A percentile compares a stretch with the other conserved stretches of the same genome.
phyloP scores from a whole-genome alignment of 53 echinoderm and acorn worm genomes.

The Crossaster papposus region DNA sequence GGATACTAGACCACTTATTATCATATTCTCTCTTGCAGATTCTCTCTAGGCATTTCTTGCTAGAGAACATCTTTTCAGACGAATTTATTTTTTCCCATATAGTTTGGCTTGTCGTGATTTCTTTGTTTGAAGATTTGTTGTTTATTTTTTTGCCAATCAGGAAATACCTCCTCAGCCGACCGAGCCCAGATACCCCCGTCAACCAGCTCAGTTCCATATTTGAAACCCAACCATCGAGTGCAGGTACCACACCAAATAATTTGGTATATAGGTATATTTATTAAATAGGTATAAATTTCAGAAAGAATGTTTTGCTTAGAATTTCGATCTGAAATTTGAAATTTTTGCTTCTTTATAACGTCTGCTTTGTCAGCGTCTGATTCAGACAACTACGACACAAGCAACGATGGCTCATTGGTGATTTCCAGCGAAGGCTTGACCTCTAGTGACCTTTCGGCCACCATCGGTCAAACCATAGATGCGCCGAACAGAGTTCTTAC shows the following conservation, averaged over 20 bases:
- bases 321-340: not conserved
- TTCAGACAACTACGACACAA: not conserved
- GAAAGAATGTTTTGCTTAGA: not conserved
- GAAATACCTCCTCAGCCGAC: conserved; percentile 79
- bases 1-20: not conserved
- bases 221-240: conserved; percentile 62
- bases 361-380: not conserved
- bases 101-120: not conserved
- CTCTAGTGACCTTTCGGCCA: conserved; percentile 63
- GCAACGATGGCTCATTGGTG: not conserved
- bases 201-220: conserved; percentile 76
- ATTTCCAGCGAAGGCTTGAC: conserved; percentile 62
- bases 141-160: conserved; percentile 44
- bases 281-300: not conserved
- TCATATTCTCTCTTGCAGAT: not conserved
- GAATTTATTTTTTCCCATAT: too few species aligned
- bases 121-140: not conserved
- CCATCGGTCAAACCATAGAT: conserved; percentile 78
- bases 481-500: conserved; percentile 88
- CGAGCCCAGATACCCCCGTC: conserved; percentile 71
- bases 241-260: conserved; percentile 35
- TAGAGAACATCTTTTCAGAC: too few species aligned
- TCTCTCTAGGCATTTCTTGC: not conserved
- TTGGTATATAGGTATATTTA: not conserved
- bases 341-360: not conserved